Percentiles rank a stretch among this genome's conserved stretches.
Evolutionary conservation across 2,797 vertebrate genomes (phyloP).

Genomic region (Glossophaga mutica): DNA sequence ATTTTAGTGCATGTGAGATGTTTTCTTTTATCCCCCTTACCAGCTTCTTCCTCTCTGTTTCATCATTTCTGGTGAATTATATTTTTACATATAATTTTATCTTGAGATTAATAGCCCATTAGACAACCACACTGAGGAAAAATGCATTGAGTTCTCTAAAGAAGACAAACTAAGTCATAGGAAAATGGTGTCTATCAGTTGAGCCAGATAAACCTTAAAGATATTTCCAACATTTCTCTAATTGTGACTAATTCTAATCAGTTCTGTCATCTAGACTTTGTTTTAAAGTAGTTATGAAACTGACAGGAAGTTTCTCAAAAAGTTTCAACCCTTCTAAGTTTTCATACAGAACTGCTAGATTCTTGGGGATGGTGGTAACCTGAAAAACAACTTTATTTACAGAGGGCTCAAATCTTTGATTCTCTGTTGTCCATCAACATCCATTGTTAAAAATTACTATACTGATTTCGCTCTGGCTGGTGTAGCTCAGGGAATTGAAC

Average conservation of each 20-base stretch:
- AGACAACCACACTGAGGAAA: not conserved
- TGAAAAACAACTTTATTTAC: not conserved
- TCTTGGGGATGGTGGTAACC: not conserved
- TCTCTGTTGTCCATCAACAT: not conserved
- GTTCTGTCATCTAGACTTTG: not conserved
- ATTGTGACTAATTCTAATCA: not conserved
- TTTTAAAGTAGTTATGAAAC: not conserved
- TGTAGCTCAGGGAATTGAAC: too few relatives aligned
- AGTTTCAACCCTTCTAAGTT: not conserved
- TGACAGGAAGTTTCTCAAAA: not conserved
- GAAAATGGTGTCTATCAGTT: not conserved
- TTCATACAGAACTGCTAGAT: not conserved
- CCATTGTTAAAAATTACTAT: not conserved
- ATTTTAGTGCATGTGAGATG: not conserved
- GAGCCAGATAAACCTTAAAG: constrained; percentile 7
- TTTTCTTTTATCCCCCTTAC: not conserved
- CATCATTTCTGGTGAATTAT: not conserved
- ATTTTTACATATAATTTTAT: not conserved
- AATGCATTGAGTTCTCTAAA: not conserved
- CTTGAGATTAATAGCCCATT: not conserved
- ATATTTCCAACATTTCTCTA: not conserved
- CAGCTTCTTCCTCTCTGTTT: not conserved
- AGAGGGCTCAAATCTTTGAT: not conserved
- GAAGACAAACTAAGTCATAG: not conserved
- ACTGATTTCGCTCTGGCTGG: too few relatives aligned